phyloP scores from a whole-genome alignment of 2,888 invertebrate genomes.

The Synergus laeviventris region DNA sequence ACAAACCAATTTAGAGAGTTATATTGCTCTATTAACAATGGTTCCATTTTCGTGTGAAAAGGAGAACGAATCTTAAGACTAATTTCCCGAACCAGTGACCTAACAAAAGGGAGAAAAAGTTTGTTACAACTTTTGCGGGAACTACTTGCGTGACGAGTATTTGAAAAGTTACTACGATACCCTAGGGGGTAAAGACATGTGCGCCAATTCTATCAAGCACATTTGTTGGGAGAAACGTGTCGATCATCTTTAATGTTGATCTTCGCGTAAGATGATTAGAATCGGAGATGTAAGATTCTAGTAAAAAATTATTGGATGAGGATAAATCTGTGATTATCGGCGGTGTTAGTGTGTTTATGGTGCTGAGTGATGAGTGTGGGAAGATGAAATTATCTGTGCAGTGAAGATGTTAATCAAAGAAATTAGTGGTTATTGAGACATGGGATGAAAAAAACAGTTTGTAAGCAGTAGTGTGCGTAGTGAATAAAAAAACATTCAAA shows the following conservation, averaged over 20 bases:
- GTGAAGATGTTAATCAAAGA: background rate
- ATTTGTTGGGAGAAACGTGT: background rate
- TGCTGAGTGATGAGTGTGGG: conserved; percentile 9
- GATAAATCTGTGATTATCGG: background rate
- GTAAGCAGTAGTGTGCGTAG: conserved; percentile 10
- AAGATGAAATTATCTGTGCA: background rate
- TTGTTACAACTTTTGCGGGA: background rate
- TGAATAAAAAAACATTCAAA: background rate
- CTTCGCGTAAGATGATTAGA: background rate
- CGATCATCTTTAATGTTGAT: background rate
- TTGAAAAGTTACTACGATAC: conserved; percentile 6
- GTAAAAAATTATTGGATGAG: background rate
- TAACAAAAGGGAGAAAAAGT: background rate
- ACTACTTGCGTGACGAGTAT: conserved; percentile 4
- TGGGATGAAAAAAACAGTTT: conserved; percentile 22
- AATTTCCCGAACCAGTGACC: background rate
- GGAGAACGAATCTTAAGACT: background rate
- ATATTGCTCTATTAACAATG: background rate
- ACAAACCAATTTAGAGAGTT: background rate
- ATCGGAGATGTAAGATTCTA: background rate
- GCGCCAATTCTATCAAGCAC: background rate
- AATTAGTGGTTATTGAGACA: conserved; percentile 21
- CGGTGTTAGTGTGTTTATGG: background rate
- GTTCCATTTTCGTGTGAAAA: background rate
- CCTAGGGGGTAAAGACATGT: conserved; percentile 3